phyloP scores from a whole-genome alignment of 1,140 invertebrate genomes.

The Eriosoma lanigerum region DNA sequence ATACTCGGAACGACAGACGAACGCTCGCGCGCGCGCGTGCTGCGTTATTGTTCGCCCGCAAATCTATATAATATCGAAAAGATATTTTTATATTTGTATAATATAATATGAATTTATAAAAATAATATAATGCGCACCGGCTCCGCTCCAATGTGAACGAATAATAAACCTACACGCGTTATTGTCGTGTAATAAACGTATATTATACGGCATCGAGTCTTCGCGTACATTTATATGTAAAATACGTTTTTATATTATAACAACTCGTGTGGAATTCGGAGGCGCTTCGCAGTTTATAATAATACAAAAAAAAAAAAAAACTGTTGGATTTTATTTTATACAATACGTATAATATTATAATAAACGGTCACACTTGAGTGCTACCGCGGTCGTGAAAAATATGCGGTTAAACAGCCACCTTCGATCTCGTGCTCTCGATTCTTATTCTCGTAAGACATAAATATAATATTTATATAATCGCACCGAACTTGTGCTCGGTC shows the following conservation, averaged over 20 bases:
- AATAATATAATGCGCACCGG: not conserved
- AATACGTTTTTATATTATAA: no score
- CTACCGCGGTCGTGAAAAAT: not conserved
- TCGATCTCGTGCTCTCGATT: not conserved
- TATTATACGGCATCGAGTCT: no score
- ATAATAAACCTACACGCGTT: not conserved
- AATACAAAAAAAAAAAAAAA: no score
- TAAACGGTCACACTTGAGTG: no score
- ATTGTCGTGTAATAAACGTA: not conserved
- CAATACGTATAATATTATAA: no score
- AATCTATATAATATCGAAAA: no score
- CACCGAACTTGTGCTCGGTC: no score
- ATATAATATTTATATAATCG: no score
- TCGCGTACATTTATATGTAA: not conserved
- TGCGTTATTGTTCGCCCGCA: not conserved
- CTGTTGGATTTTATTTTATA: no score
- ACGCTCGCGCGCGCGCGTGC: conserved; percentile 14
- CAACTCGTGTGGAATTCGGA: not conserved
- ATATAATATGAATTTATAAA: not conserved
- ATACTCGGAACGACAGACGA: not conserved
- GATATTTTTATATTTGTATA: not conserved
- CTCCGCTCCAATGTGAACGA: no score
- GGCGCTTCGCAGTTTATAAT: conserved; percentile 25
- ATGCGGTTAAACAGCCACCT: conserved; percentile 28
- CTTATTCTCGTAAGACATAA: not conserved